phyloP scores from a whole-genome alignment of 2,888 invertebrate genomes.

The Trissolcus japonicus region DNA sequence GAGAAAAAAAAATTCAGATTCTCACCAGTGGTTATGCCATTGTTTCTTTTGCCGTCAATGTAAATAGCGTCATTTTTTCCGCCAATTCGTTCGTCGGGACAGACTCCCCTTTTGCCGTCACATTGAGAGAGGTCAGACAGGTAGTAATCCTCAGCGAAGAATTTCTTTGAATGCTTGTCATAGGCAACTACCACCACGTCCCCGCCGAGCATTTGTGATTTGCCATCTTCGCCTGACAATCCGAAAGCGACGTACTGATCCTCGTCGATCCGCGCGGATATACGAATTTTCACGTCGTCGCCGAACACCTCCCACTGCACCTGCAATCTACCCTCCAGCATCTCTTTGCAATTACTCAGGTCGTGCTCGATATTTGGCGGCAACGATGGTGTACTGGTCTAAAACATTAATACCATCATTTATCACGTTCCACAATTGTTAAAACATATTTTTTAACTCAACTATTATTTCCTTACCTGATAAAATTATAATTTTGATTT shows the following conservation, averaged over 20 bases:
- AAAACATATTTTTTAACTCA: too few relatives aligned
- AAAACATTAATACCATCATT: constrained; percentile 67
- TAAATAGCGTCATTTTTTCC: constrained; percentile 87
- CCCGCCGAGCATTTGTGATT: constrained; percentile 86
- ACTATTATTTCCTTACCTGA: not conserved
- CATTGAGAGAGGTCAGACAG: constrained; percentile 89
- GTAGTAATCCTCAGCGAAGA: constrained; percentile 89
- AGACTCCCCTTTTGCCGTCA: constrained; percentile 89
- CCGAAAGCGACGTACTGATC: constrained; percentile 94
- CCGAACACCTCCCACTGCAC: constrained; percentile 90
- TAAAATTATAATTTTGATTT: not conserved
- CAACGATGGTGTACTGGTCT: constrained; percentile 86
- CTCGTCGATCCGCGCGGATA: constrained; percentile 86
- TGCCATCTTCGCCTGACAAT: constrained; percentile 86
- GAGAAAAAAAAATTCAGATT: too few relatives aligned
- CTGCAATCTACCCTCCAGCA: constrained; percentile 88
- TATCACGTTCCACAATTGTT: too few relatives aligned
- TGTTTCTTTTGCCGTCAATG: constrained; percentile 85
- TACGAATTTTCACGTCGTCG: constrained; percentile 85
- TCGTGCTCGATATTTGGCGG: constrained; percentile 77
- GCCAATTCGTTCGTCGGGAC: constrained; percentile 89
- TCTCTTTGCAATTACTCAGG: constrained; percentile 88
- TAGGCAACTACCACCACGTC: constrained; percentile 91
- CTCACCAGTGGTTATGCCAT: constrained; percentile 84
- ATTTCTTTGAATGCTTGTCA: constrained; percentile 79